These are phyloP conservation scores for Athripsodes cinereus DNA, from an alignment of 2,888 invertebrate species.

Conservation along the genomic window DNA sequence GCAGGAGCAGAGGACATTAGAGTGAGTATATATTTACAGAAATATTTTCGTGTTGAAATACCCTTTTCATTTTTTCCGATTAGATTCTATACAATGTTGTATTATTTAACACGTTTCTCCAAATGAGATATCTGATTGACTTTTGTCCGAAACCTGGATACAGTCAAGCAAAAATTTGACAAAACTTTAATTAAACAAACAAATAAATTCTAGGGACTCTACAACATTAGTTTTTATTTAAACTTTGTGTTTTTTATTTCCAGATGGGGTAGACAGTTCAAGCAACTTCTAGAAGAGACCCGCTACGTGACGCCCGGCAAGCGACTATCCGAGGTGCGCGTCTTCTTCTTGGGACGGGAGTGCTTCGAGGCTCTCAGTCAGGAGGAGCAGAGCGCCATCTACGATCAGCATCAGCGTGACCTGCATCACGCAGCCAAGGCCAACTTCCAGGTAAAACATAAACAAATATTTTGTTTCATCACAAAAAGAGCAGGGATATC, in stretches of 20 bases:
- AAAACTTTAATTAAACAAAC: neutral
- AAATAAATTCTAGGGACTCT: too few species aligned
- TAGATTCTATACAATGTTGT: too few species aligned
- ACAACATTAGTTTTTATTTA: too few species aligned
- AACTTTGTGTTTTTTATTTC: neutral
- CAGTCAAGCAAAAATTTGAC: too few species aligned
- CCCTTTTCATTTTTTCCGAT: too few species aligned
- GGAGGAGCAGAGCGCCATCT: constrained; percentile 85
- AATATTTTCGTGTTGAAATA: too few species aligned
- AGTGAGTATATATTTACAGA: too few species aligned
- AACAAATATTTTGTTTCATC: neutral
- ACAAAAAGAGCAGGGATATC: too few species aligned
- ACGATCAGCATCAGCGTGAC: constrained; percentile 88
- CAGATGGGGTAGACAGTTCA: constrained; percentile 93
- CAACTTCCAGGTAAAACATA: constrained; percentile 66
- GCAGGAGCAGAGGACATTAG: constrained; percentile 85
- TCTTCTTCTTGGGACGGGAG: constrained; percentile 89
- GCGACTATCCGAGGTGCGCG: constrained; percentile 80
- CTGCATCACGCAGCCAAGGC: constrained; percentile 84
- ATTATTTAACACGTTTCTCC: too few species aligned
- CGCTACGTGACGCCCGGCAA: constrained; percentile 96
- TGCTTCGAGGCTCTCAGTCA: constrained; percentile 90
- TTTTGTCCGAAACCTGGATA: too few species aligned
- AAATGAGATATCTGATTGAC: too few species aligned
- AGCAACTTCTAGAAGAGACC: constrained; percentile 86